Evolutionary conservation across 2,888 invertebrate species (phyloP), one percentile per base, ranked within the genome.

Genomic region (Diogma glabrata): DNA sequence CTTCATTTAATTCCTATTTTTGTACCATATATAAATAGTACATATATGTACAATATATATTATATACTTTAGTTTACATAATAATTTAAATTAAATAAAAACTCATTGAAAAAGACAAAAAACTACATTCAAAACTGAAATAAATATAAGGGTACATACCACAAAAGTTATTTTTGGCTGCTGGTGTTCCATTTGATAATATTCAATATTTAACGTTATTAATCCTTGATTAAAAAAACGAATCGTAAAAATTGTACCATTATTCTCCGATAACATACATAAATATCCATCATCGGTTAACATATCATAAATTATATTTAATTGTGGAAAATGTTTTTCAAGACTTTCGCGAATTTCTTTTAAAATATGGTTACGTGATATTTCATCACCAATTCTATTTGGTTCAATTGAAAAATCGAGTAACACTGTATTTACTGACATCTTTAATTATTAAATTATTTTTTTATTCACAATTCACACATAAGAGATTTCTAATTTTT

Each of bases 161-260:
- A 89, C 87, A 69, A 82, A 83, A 58, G 76, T 78, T 60, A 89
- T 72, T 54, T 85, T 64, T 33, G 84, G 80, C 57, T 83, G 81
- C 62, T 85, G 84, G 56, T 78, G 78, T 52, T 86, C 84, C 54
- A 76, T 80, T 65, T 84, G 81, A 66, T 79, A 88, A 72, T 86
- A 89, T 64, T 90, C 90, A 62, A 89, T 79, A 66, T 87, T 89
- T 58, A 89, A 73, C 30, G 88, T 87, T 52, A 89, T 75, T 57
- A 88, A 72, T 51, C 89, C 89, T 60, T 82, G 80, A 46, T 77
- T 75, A 61, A 83, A 88, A 57, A 85, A 76, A 63, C 88, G 76
- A 43, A 85, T 74, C 24, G 82, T 82, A 23, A 86, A 77, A 7
- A 85, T 75, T 47, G 79, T 77, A 24, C 81, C 81, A 63, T 77